These are phyloP conservation scores for Cantharis lateralis DNA, from an alignment of 2,888 invertebrate species.

Conservation along the genomic window DNA sequence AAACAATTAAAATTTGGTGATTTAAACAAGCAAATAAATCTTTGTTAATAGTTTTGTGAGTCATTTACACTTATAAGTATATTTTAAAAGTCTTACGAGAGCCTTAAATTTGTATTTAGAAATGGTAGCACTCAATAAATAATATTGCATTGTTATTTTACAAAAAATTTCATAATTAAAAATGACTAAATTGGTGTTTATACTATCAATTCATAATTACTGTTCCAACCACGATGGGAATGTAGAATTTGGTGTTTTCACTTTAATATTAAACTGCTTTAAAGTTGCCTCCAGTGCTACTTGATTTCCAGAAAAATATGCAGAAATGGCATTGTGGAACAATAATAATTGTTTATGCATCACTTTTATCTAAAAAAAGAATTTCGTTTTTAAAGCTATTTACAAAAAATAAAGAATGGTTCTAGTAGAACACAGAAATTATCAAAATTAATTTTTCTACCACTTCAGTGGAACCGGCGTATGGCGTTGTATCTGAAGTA, in stretches of 20 bases:
- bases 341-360: constrained; percentile 97
- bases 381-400: background rate
- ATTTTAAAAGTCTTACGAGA: background rate
- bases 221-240: constrained; percentile 84
- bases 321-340: constrained; percentile 95
- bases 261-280: constrained; percentile 93
- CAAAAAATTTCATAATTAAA: background rate
- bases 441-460: too few species aligned
- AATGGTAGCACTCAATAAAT: background rate
- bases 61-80: background rate
- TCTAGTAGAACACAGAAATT: too few species aligned
- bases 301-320: constrained; percentile 97
- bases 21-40: background rate
- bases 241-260: constrained; percentile 77
- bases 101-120: background rate
- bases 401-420: background rate
- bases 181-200: constrained; percentile 23
- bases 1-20: background rate
- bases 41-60: background rate
- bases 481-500: too few species aligned
- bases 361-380: constrained; percentile 85
- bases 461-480: too few species aligned
- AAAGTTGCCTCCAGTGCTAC: constrained; percentile 90
- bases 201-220: constrained; percentile 51
- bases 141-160: background rate